phyloP scores from a whole-genome alignment of 2,888 invertebrate genomes.

The Parapristionchus giblindavisi region DNA sequence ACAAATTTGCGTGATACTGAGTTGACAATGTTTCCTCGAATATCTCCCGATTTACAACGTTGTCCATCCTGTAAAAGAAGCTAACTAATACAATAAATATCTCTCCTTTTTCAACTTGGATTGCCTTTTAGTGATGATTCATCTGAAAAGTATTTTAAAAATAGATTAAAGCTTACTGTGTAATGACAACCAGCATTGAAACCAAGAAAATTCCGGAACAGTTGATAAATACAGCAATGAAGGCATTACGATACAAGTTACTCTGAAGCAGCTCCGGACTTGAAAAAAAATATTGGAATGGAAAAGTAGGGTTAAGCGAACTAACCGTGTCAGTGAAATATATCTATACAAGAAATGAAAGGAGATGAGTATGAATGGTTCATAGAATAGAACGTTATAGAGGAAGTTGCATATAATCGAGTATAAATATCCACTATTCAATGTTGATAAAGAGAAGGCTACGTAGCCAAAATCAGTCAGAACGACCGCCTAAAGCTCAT shows the following conservation, averaged over 20 bases:
- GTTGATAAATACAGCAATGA: not conserved
- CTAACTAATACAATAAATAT: too few relatives aligned
- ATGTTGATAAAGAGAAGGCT: not conserved
- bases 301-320: not conserved
- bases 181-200: not conserved
- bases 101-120: not conserved
- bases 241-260: not conserved
- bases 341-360: slow-evolving; percentile 23
- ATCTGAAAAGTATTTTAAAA: not conserved
- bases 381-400: slow-evolving; percentile 1
- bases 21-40: too few relatives aligned
- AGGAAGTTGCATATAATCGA: not conserved
- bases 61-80: too few relatives aligned
- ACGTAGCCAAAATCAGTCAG: slow-evolving; percentile 5
- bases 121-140: not conserved
- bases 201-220: not conserved
- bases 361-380: slow-evolving; percentile 13
- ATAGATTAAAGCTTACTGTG: not conserved
- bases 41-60: too few relatives aligned
- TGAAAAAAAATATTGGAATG: not conserved
- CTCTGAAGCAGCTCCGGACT: not conserved
- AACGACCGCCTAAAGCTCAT: not conserved
- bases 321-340: not conserved
- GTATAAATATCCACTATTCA: not conserved
- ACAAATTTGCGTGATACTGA: too few relatives aligned